Percentiles rank a stretch among this genome's conserved stretches.
phyloP scores from a whole-genome alignment of 2,113 vertebrate species.

The Calidris pugnax region DNA sequence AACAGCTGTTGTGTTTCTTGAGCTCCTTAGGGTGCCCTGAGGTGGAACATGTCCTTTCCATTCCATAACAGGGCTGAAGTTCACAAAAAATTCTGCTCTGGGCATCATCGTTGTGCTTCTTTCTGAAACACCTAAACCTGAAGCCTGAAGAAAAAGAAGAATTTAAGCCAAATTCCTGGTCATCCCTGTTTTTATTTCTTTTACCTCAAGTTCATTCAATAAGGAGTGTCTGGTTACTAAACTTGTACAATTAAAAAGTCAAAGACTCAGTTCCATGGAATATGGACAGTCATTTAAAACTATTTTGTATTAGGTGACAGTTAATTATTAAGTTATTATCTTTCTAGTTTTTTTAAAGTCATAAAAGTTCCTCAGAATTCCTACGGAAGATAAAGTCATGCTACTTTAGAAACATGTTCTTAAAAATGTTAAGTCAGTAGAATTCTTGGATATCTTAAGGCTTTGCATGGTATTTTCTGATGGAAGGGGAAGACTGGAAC shows the following conservation, averaged over 20 bases:
- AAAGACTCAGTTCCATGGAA: not conserved
- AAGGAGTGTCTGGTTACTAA: not conserved
- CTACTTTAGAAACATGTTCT: not conserved
- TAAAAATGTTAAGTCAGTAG: not conserved
- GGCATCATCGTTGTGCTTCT: not conserved
- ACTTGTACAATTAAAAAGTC: not conserved
- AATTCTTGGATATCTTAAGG: not conserved
- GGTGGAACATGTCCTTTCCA: not conserved
- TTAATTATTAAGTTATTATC: no score
- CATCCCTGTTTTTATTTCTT: not conserved
- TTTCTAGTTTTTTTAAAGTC: not conserved
- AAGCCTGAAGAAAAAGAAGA: not conserved
- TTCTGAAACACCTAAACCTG: not conserved
- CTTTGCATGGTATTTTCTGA: not conserved
- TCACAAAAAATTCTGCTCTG: not conserved
- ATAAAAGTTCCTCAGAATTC: slow-evolving; percentile 2
- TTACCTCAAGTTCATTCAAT: not conserved
- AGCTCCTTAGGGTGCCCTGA: not conserved
- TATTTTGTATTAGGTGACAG: not conserved
- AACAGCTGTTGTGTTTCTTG: not conserved
- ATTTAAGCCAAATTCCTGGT: not conserved
- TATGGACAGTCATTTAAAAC: not conserved
- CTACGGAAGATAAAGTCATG: not conserved
- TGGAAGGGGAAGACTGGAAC: not conserved
- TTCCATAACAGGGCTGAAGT: not conserved